Base-by-base conservation (phyloP, 2,113 vertebrate species). In the Eulacestoma nigropectus region DNA sequence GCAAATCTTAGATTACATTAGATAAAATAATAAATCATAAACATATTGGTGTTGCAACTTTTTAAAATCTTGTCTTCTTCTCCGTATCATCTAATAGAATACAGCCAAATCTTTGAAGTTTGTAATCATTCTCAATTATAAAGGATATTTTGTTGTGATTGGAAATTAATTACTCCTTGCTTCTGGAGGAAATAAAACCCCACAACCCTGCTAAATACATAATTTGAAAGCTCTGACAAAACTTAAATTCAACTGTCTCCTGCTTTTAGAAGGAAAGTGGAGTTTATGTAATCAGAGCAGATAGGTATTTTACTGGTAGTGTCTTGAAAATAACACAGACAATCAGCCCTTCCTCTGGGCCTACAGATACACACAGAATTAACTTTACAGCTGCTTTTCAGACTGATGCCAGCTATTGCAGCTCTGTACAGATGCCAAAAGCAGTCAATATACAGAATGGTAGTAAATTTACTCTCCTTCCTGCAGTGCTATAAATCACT, bases 131-230 rank as follows among this genome's bases (percentile, higher is more conserved):
- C 11, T 76, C 2, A 72, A 79, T 76, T 83, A 39, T 53, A 64
- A 62, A 41, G 8, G 37, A 64, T 15, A 11, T 52, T 82, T 68
- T 72, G 7, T 35, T 72, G 8, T 53, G 9, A 26, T 80, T 49
- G n/a, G 13, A 76, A 69, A 64, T 41, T 90, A 78, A 46, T 62
- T 53, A n/a, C 19, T 76, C 10, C 19, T 76, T 88, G 4, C 14
- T 90, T 95, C 53, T 29, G 44, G 83, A 83, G 19, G 27, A 85
- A 79, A 72, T 46, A 33, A 82, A 70, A 32, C 4, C 8, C 25
- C 20, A 47, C 13, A 55, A 4, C 1, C 3, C 6, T 1, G 3
- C 10, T 32, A 42, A 60, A 9, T 33, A 18, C 3, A 13, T 76
- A 2, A 41, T 85, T 79, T 74, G 37, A 78, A 87, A 87, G 32